Percentiles rank a stretch among this genome's conserved stretches.
Conservation (phyloP, 2,888 invertebrate species). For the Ormyrus rosae region DNA sequence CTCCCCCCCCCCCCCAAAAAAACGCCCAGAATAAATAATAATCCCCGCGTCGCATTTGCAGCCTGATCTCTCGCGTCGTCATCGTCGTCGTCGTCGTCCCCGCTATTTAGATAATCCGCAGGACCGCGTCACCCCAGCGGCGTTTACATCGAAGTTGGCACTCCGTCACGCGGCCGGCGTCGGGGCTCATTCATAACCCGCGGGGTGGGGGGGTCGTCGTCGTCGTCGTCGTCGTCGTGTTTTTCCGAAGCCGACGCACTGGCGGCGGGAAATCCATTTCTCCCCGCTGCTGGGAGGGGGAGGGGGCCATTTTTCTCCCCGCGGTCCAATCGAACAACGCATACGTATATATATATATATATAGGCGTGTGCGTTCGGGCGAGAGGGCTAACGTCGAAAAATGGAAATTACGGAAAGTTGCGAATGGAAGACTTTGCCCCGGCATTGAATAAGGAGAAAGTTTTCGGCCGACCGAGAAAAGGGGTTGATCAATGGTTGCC, state of each 20-base stretch:
- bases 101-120: constrained; percentile 53
- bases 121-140: background rate
- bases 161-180: constrained; percentile 21
- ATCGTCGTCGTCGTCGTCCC: constrained; percentile 22
- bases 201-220: background rate
- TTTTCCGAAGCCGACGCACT: background rate
- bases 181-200: constrained; percentile 42
- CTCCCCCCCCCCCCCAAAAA: background rate
- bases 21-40: constrained; percentile 35
- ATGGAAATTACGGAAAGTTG: too few species aligned
- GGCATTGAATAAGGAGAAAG: too few species aligned
- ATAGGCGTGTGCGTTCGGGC: background rate
- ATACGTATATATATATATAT: too few species aligned
- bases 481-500: too few species aligned
- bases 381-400: too few species aligned
- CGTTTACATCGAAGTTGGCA: constrained; percentile 20
- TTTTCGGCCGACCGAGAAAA: too few species aligned
- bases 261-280: constrained; percentile 31
- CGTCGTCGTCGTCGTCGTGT: background rate
- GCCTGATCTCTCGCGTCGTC: constrained; percentile 25
- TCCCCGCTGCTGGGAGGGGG: background rate
- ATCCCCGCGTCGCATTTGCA: constrained; percentile 30
- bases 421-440: too few species aligned
- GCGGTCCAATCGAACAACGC: constrained; percentile 4
- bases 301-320: constrained; percentile 39